Conservation (phyloP, 1,140 invertebrate genomes). For the Ips nitidus region DNA sequence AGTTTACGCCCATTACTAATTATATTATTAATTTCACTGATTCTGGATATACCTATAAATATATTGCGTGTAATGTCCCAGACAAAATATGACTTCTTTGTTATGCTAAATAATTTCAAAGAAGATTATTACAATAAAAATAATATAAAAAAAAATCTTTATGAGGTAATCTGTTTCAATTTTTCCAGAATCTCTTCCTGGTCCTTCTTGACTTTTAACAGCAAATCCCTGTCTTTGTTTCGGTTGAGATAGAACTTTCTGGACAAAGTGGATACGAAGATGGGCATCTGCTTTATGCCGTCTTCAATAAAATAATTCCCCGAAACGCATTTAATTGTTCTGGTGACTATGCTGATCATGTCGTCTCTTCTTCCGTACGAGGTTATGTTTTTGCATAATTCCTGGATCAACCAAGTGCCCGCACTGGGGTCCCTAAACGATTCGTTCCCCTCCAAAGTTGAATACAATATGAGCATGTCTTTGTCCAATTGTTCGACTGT, state of each 20-base stretch:
- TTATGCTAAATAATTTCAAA: not conserved
- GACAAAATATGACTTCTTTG: not conserved
- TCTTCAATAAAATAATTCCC: slow-evolving; percentile 37
- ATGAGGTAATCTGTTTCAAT: not conserved
- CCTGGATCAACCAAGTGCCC: slow-evolving; percentile 50
- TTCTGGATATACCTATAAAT: too few relatives aligned
- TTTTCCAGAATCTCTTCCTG: not conserved
- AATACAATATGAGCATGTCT: slow-evolving; percentile 43
- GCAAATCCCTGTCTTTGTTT: slow-evolving; percentile 42
- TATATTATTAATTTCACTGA: too few relatives aligned
- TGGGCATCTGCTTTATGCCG: slow-evolving; percentile 42
- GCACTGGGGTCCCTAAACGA: slow-evolving; percentile 37
- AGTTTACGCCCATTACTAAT: too few relatives aligned
- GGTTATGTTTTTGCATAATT: slow-evolving; percentile 47
- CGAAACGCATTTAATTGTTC: slow-evolving; percentile 45
- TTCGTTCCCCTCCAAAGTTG: slow-evolving; percentile 42
- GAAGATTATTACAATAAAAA: not conserved
- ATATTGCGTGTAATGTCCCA: too few relatives aligned
- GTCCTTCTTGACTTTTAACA: slow-evolving; percentile 27
- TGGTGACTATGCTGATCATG: slow-evolving; percentile 41
- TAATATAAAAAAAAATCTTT: too few relatives aligned
- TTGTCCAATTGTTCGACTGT: slow-evolving; percentile 25
- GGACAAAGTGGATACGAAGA: slow-evolving; percentile 43
- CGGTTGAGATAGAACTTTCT: slow-evolving; percentile 46
- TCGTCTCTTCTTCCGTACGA: slow-evolving; percentile 48